Evolutionary conservation across 2,888 invertebrate species (phyloP).

Genomic region (Erebia palarica): DNA sequence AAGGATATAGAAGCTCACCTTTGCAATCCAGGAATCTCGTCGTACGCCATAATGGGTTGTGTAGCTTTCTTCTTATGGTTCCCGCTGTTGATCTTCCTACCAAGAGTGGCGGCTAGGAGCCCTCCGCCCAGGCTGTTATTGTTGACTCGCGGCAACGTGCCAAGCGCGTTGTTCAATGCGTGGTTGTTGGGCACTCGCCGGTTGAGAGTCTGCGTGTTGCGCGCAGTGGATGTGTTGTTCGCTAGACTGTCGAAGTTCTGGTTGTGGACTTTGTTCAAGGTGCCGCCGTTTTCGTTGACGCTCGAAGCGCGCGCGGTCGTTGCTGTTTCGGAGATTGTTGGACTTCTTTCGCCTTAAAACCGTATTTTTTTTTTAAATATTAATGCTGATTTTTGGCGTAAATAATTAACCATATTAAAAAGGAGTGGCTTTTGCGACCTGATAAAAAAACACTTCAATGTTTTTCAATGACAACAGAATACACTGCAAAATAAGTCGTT

Average conservation of each 20-base stretch:
- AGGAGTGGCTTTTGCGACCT: no score
- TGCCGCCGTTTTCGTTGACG: slow-evolving; percentile 75
- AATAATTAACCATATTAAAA: no score
- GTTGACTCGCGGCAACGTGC: slow-evolving; percentile 73
- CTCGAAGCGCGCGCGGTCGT: slow-evolving; percentile 91
- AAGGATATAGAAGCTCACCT: slow-evolving; percentile 50
- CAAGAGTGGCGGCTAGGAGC: slow-evolving; percentile 67
- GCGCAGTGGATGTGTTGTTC: slow-evolving; percentile 62
- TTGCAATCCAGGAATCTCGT: slow-evolving; percentile 83
- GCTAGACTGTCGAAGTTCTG: slow-evolving; percentile 58
- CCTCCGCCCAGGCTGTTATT: slow-evolving; percentile 66
- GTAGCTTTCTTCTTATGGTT: slow-evolving; percentile 76
- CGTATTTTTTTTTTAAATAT: not conserved
- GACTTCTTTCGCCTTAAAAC: slow-evolving; percentile 87
- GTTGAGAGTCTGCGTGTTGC: slow-evolving; percentile 74
- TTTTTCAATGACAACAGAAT: no score
- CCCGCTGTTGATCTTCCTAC: slow-evolving; percentile 78
- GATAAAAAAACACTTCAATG: no score
- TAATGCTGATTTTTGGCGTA: not conserved
- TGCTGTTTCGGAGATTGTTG: slow-evolving; percentile 91
- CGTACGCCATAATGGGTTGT: slow-evolving; percentile 81
- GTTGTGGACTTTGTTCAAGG: slow-evolving; percentile 70
- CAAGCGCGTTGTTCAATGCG: slow-evolving; percentile 72
- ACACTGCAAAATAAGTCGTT: no score
- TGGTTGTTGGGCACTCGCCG: slow-evolving; percentile 63